Conservation (phyloP, 1,140 invertebrate genomes). For the Maconellicoccus hirsutus region DNA sequence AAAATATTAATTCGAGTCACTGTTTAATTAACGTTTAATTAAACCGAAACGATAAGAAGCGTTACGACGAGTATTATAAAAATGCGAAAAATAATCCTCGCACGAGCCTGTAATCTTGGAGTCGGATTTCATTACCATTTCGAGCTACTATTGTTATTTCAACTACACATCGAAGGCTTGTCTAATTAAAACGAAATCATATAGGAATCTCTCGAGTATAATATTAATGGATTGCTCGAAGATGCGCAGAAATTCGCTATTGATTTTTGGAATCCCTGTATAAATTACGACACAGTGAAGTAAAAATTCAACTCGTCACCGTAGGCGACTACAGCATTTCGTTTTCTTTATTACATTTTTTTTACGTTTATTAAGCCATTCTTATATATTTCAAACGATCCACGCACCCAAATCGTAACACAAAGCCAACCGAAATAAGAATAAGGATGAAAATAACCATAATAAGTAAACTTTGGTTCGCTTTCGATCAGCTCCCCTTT, state of each 20-base stretch:
- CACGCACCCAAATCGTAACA: not conserved
- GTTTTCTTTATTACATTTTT: not conserved
- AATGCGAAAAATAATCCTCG: not conserved
- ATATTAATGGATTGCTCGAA: not conserved
- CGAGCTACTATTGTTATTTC: too few relatives aligned
- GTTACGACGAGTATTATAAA: not conserved
- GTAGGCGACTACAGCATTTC: not conserved
- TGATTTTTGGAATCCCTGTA: not conserved
- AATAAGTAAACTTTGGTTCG: conserved; percentile 19
- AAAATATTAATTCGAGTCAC: too few relatives aligned
- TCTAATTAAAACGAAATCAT: not conserved
- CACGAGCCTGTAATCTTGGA: too few relatives aligned
- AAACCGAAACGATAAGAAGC: not conserved
- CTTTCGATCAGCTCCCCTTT: not conserved
- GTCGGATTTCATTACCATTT: too few relatives aligned
- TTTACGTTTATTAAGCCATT: not conserved
- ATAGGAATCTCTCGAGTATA: not conserved
- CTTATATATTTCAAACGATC: not conserved
- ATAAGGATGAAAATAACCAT: conserved; percentile 4
- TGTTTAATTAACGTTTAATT: not conserved
- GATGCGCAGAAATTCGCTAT: not conserved
- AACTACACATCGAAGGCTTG: too few relatives aligned
- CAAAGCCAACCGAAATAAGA: not conserved
- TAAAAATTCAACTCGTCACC: not conserved
- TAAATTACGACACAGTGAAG: not conserved